Base-by-base conservation (phyloP, 2,797 vertebrate genomes). In the Perodicticus potto region DNA sequence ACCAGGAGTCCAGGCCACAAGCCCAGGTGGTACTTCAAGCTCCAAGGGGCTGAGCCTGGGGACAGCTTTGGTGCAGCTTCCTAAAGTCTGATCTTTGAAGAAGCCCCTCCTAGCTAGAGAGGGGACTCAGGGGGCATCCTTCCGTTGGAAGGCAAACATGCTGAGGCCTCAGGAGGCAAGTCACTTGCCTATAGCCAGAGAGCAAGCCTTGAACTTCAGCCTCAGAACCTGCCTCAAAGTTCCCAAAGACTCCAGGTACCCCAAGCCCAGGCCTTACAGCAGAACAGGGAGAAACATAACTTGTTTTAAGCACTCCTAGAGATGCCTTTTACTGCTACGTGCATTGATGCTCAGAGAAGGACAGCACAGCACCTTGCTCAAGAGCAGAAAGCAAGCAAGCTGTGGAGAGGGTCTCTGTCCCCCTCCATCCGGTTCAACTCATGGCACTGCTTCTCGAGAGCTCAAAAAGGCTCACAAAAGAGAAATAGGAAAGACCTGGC, bases 361-460 rank as follows among this genome's bases (percentile, higher is more conserved):
- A 53, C 49, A 53, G 49, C 49, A 81, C 16, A 81, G 19, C 11
- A 3, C 20, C 45, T 1, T 19, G 32, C 34, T 34, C 0, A 8
- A 65, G 22, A 3, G 11, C 3, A 25, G 8, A 65, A 6, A 32
- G 76, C 34, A 4, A 25, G 69, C 0, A 1, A 14, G 3, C 13
- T 4, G 1, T 11, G 37, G 5, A 61, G 34, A n/a, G 40, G 43
- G 27, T 55, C 49, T 67, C 89, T 43, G 29, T 0, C 45, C 37
- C 16, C 8, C n/a, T 7, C 7, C 40, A 3, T 40, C 40, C 40
- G 40, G 34, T 22, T 49, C 20, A 12, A 32, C 37, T 16, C 37
- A 57, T 1, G 1, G 34, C 12, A 20, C 40, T 6, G 11, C 1
- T 0, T 32, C 65, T 17, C 55, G 5, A n/a, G 1, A 17, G 65